phyloP scores from a whole-genome alignment of 23 tunicate species.

The Clavelina lepadiformis region DNA sequence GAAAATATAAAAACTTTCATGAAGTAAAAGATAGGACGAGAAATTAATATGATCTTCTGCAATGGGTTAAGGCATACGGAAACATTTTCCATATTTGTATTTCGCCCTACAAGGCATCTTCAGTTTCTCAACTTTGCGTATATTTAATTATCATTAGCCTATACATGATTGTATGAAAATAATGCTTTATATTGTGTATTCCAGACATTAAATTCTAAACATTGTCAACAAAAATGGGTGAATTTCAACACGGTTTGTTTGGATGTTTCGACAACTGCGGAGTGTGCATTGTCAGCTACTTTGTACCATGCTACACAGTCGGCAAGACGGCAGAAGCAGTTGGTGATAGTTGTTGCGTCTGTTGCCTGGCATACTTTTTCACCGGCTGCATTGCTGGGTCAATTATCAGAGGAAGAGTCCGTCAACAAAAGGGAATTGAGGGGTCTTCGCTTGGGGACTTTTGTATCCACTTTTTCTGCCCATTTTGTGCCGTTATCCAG shows the following conservation, averaged over 20 bases:
- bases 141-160: no score
- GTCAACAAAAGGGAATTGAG: constrained; percentile 38
- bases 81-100: no score
- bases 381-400: constrained; percentile 55
- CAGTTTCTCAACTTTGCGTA: no score
- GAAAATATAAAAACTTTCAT: no score
- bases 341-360: constrained; percentile 43
- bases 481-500: constrained; percentile 58
- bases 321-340: constrained; percentile 61
- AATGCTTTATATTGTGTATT: no score
- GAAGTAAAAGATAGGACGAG: no score
- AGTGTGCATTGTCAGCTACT: constrained; percentile 38
- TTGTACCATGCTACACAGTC: constrained; percentile 50
- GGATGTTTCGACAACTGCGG: constrained; percentile 46
- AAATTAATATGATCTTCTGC: no score
- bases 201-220: no score
- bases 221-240: no score
- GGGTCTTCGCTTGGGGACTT: constrained; percentile 31
- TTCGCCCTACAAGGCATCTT: no score
- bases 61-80: no score
- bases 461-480: constrained; percentile 36
- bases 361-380: constrained; percentile 44
- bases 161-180: no score
- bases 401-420: constrained; percentile 32
- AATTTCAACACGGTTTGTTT: constrained; percentile 25